A percentile compares a stretch with the other conserved stretches of the same genome.
These are phyloP conservation scores for Acrocephalus arundinaceus DNA, from an alignment of 2,113 vertebrate species.

Conservation along the genomic window DNA sequence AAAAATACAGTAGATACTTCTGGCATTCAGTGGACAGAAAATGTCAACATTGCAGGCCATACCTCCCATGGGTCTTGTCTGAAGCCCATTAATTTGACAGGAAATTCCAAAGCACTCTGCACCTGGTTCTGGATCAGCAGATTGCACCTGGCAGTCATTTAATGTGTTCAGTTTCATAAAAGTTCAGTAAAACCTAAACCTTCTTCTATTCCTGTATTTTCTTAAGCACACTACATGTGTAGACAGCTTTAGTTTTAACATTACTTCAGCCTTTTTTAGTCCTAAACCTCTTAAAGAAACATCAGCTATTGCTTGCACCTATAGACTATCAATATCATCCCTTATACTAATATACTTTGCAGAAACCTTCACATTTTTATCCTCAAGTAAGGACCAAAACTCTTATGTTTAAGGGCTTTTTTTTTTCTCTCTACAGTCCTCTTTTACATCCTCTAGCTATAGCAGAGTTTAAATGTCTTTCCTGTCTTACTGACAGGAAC, in stretches of 20 bases:
- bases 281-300: not conserved
- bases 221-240: not conserved
- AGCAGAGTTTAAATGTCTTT: not conserved
- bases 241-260: not conserved
- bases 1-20: not conserved
- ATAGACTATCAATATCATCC: not conserved
- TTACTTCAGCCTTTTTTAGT: not conserved
- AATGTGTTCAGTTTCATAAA: not conserved
- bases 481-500: not conserved
- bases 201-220: not conserved
- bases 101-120: not conserved
- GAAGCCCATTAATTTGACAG: not conserved
- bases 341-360: not conserved
- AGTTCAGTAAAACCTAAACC: not conserved
- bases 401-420: too few species aligned
- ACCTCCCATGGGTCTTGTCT: not conserved
- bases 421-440: not conserved
- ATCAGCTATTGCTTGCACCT: not conserved
- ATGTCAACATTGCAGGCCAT: accelerated
- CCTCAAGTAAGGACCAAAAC: not conserved
- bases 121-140: not conserved
- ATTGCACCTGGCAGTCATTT: not conserved
- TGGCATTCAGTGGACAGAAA: not conserved
- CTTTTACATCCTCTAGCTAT: not conserved
- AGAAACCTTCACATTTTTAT: not conserved